These are phyloP conservation scores for Aphodius sticticus DNA, from an alignment of 2,888 invertebrate genomes.

Conservation along the genomic window DNA sequence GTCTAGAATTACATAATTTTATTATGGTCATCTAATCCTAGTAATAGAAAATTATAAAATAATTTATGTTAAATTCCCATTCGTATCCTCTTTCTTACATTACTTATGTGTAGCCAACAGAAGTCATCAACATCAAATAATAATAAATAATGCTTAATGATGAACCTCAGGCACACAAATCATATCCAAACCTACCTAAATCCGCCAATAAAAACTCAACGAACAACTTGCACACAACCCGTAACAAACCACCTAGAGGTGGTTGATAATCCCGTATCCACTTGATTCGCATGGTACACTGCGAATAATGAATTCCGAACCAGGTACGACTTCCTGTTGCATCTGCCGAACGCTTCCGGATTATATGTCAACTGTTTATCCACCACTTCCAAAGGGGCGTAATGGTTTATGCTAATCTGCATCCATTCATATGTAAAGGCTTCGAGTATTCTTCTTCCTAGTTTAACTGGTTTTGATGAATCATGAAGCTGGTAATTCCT, in stretches of 20 bases:
- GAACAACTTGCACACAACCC: neutral
- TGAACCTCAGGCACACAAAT: neutral
- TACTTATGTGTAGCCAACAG: no score
- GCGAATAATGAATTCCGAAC: conserved; percentile 33
- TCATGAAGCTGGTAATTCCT: neutral
- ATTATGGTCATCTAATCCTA: no score
- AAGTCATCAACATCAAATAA: no score
- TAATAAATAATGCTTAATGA: no score
- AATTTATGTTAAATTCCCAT: no score
- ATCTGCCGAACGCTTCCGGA: conserved; percentile 44
- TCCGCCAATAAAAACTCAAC: neutral
- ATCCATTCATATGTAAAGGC: neutral
- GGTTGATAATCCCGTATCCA: conserved; percentile 7
- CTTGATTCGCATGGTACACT: neutral
- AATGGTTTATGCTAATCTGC: neutral
- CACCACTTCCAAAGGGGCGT: neutral
- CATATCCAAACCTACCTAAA: neutral
- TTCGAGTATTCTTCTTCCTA: neutral
- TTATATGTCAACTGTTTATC: conserved; percentile 30
- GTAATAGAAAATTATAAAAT: no score
- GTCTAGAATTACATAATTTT: no score
- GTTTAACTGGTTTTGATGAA: neutral
- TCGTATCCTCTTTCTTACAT: no score
- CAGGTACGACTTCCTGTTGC: conserved; percentile 45
- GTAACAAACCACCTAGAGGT: neutral